Conservation (phyloP, 2,113 vertebrate species). For the Panthera uncia region DNA sequence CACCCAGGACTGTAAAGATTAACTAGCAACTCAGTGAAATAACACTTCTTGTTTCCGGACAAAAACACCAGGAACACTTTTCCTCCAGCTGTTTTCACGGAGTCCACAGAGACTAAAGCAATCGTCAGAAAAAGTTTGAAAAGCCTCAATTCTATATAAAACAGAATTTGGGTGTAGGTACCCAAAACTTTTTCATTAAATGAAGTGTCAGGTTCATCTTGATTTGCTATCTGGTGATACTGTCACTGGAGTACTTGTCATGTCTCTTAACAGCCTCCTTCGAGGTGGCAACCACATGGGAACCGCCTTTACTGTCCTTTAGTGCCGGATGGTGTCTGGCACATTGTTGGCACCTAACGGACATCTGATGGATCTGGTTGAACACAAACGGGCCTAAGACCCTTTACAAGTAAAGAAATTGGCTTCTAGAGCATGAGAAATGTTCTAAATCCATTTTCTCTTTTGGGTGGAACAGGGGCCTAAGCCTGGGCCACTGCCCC, state of each 20-base stretch:
- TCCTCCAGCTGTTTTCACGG: constrained; percentile 10
- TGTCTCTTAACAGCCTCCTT: neutral
- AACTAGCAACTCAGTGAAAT: constrained; percentile 28
- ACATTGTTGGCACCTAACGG: neutral
- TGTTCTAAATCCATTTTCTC: neutral
- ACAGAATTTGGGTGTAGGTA: neutral
- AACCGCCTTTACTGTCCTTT: neutral
- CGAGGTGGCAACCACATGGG: neutral
- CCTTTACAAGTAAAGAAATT: neutral
- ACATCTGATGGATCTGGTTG: neutral
- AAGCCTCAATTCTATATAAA: constrained; percentile 20
- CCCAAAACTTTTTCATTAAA: constrained; percentile 17
- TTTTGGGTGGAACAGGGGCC: neutral
- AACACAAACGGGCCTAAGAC: neutral
- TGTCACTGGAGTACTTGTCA: neutral
- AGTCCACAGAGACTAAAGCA: constrained; percentile 4
- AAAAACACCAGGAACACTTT: constrained; percentile 30
- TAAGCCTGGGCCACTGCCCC: neutral
- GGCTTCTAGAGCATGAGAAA: neutral
- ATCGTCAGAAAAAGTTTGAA: constrained; percentile 21
- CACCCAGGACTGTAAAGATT: neutral
- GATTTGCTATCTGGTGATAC: neutral
- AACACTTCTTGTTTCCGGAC: constrained; percentile 10
- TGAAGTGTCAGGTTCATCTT: neutral
- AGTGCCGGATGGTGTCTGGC: neutral